Evolutionary conservation across 2,797 vertebrate genomes (phyloP), one percentile per base, ranked within the genome.

Genomic region (Lacerta viridis): DNA sequence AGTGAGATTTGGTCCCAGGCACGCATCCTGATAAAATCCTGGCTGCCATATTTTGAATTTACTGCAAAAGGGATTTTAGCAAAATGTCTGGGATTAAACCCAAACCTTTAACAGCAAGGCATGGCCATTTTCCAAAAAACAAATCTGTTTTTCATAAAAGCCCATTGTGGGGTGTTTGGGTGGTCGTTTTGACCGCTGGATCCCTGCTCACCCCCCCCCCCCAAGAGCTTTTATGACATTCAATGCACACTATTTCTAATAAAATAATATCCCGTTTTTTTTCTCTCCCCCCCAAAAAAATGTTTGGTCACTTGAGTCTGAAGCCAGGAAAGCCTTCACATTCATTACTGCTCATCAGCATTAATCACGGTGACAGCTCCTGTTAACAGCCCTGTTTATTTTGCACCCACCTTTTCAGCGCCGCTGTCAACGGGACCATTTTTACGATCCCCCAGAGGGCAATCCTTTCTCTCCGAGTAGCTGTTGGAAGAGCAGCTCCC

Each of bases 331-430:
- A 95, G 93, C 87, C 91, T 93, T 83, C 75, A 86, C 93, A 93
- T 96, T 96, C 96, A 96, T 97, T 96, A 95, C 81, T 85, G 64
- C 92, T 96, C 95, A 94, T 96, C 94, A 96, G 81, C 95, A 94
- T 96, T 95, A 93, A 95, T 94, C 95, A 95, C 29, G 75, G 76
- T 95, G 96, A 95, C 95, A 96, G 94, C 55, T 92, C 88, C 90
- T 92, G 88, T 96, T 95, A 96, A 92, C 85, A 76, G 85, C 71
- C 55, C 88, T 94, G 91, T 94, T 96, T 95, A 92, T 95, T 97
- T 94, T 94, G 90, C 93, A 93, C 90, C 90, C 93, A 96, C 95
- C 94, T 96, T 95, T 96, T 95, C 95, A 94, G 92, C 89, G 90
- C 88, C 87, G 89, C 91, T 96, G 93, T 95, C 94, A 95, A 88